phyloP scores from a whole-genome alignment of 1,140 invertebrate genomes.

The Charaxes varanes region DNA sequence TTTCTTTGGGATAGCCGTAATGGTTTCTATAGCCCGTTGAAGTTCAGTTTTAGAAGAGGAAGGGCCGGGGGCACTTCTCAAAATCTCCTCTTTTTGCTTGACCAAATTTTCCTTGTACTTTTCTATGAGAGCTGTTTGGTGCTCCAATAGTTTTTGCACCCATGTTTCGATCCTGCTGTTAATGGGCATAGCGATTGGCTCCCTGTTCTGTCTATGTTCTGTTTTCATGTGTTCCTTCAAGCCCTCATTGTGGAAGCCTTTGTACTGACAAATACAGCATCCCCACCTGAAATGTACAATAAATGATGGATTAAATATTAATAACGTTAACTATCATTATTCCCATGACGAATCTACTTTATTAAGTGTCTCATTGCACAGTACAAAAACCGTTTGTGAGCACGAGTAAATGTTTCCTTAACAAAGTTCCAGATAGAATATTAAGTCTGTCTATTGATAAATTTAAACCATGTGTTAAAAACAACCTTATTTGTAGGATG shows the following conservation, averaged over 20 bases:
- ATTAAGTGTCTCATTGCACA: too few species aligned
- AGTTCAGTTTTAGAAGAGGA: constrained; percentile 5
- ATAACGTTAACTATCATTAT: background rate
- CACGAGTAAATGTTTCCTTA: too few species aligned
- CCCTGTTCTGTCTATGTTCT: constrained; percentile 38
- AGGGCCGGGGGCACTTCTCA: constrained; percentile 14
- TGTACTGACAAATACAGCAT: constrained; percentile 52
- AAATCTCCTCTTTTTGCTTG: constrained; percentile 32
- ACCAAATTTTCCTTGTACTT: constrained; percentile 38
- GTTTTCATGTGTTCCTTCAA: constrained; percentile 43
- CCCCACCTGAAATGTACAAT: constrained; percentile 43
- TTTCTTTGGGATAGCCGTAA: background rate
- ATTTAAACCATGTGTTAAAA: too few species aligned
- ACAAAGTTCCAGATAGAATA: too few species aligned
- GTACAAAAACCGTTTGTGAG: too few species aligned
- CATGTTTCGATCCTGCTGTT: constrained; percentile 44
- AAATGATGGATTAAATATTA: constrained; percentile 1
- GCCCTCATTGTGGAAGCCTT: constrained; percentile 54
- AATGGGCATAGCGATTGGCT: constrained; percentile 32
- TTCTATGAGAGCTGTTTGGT: constrained; percentile 38
- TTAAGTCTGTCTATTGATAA: too few species aligned
- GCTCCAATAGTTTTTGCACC: constrained; percentile 36
- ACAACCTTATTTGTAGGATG: too few species aligned
- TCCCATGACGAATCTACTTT: too few species aligned
- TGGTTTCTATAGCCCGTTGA: background rate